Conservation (phyloP, 2,113 vertebrate genomes). For the Labeo rohita region DNA sequence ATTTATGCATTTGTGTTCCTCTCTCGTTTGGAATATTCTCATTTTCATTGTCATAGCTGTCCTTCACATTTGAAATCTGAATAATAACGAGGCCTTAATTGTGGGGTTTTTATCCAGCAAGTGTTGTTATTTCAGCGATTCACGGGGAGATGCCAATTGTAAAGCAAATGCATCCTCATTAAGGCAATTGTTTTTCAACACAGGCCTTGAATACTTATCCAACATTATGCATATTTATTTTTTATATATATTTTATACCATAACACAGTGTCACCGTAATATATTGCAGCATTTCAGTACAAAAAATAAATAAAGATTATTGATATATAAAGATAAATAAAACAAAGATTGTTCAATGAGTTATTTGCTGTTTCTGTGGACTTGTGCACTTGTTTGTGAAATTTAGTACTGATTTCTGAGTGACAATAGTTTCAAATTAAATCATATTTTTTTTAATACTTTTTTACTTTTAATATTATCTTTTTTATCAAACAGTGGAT, state of each 20-base stretch:
- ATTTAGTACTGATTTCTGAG: not conserved
- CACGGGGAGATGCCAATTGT: not conserved
- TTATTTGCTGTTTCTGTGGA: not conserved
- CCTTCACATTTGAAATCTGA: slow-evolving; percentile 9
- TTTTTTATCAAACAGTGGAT: not conserved
- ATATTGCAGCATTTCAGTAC: not conserved
- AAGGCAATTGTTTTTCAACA: not conserved
- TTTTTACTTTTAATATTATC: not conserved
- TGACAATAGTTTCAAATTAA: not conserved
- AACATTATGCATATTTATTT: not conserved
- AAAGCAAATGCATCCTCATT: not conserved
- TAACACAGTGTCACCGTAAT: not conserved
- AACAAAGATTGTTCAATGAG: not conserved
- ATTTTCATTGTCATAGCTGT: not conserved
- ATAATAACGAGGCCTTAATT: not conserved
- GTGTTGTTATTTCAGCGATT: not conserved
- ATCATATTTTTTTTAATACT: not conserved
- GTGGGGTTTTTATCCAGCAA: not conserved
- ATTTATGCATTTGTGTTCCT: not conserved
- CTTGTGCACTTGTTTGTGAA: not conserved
- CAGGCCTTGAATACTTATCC: not conserved
- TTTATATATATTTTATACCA: not conserved
- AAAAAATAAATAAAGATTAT: not conserved
- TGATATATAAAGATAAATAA: not conserved
- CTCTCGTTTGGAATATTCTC: not conserved